Conservation (phyloP, 2,113 vertebrate genomes). For the Balaenoptera acutorostrata region DNA sequence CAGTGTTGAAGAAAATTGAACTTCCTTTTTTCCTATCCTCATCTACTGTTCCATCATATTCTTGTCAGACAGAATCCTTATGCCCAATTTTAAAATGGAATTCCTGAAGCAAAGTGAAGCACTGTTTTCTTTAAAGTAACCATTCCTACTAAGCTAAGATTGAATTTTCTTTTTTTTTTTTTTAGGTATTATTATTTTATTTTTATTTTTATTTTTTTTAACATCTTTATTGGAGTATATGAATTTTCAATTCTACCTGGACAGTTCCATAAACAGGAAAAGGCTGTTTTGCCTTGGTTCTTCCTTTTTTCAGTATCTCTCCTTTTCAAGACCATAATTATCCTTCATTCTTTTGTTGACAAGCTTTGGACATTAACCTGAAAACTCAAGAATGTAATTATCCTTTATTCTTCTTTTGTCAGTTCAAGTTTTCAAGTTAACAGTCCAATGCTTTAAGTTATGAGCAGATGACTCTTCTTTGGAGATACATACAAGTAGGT, state of each 20-base stretch:
- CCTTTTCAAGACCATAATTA: background rate
- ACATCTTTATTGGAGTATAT: no score
- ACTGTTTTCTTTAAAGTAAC: background rate
- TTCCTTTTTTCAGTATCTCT: background rate
- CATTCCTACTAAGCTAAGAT: background rate
- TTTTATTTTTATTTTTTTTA: no score
- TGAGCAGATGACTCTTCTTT: background rate
- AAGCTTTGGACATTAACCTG: background rate
- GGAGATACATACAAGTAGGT: background rate
- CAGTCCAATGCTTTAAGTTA: background rate
- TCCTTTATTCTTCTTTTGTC: background rate
- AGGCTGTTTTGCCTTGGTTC: background rate
- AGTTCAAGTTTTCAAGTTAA: background rate
- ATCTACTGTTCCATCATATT: background rate
- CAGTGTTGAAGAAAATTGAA: background rate
- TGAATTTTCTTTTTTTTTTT: background rate
- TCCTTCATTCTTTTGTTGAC: slow-evolving; percentile 21
- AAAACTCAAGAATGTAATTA: slow-evolving; percentile 14
- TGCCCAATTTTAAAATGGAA: background rate
- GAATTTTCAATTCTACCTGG: background rate
- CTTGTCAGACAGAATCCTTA: background rate
- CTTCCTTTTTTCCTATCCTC: background rate
- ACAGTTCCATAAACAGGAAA: background rate
- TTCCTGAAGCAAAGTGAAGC: background rate
- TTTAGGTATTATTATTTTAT: no score